These are phyloP conservation scores for Papilio helenus DNA, from an alignment of 1,140 invertebrate genomes.

Conservation along the genomic window DNA sequence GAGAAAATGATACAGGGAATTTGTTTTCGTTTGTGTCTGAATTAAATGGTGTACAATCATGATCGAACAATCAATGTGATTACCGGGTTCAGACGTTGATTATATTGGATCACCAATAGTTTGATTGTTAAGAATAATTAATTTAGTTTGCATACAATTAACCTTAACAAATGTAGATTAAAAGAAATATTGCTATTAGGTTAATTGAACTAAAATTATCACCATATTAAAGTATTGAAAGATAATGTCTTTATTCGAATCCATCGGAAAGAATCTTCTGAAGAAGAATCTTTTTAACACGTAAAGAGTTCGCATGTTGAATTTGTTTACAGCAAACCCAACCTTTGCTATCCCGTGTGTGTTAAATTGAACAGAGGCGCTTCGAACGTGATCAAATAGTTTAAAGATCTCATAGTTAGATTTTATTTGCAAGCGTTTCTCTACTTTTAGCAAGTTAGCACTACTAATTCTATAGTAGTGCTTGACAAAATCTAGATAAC, in stretches of 20 bases:
- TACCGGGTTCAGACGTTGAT: too few species aligned
- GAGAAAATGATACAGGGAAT: background rate
- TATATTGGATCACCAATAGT: too few species aligned
- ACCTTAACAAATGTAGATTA: too few species aligned
- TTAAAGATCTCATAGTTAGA: constrained; percentile 1
- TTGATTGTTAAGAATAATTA: too few species aligned
- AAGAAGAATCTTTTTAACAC: background rate
- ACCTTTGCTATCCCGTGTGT: background rate
- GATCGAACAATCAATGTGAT: too few species aligned
- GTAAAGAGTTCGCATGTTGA: background rate
- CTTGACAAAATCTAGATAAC: too few species aligned
- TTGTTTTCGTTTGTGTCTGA: background rate
- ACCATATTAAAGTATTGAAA: too few species aligned
- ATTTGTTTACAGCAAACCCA: background rate
- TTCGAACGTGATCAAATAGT: background rate
- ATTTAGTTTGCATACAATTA: too few species aligned
- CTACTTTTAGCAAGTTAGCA: background rate
- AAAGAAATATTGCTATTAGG: too few species aligned
- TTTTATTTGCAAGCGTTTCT: background rate
- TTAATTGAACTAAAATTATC: too few species aligned
- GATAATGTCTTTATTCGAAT: background rate
- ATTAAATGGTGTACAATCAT: too few species aligned
- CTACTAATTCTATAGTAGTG: too few species aligned
- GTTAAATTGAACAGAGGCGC: constrained; percentile 11
- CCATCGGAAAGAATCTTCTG: background rate